These are phyloP conservation scores for Synanthedon myopaeformis DNA, from an alignment of 2,888 invertebrate genomes.

Conservation along the genomic window DNA sequence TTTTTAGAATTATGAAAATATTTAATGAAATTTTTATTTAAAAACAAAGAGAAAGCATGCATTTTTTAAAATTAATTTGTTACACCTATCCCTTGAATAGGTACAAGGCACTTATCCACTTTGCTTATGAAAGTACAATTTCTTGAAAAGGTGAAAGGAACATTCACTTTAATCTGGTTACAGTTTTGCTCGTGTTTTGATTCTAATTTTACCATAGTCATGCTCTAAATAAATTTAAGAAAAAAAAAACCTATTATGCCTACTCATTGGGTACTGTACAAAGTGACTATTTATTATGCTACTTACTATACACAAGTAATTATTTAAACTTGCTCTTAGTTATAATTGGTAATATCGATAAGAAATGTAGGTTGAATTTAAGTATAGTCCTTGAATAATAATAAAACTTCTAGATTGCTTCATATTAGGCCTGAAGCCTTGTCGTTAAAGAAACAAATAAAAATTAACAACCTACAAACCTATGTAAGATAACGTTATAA, in stretches of 20 bases:
- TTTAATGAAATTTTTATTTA: too few species aligned
- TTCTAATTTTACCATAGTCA: background rate
- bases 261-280: background rate
- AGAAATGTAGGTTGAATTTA: background rate
- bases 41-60: too few species aligned
- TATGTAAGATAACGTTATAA: too few species aligned
- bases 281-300: background rate
- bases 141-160: constrained; percentile 45
- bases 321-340: background rate
- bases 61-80: background rate
- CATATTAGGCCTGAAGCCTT: too few species aligned
- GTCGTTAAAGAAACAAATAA: too few species aligned
- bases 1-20: too few species aligned
- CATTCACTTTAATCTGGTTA: constrained; percentile 39
- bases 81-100: background rate
- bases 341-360: background rate
- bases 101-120: too few species aligned
- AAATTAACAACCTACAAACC: too few species aligned
- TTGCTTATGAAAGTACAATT: constrained; percentile 17
- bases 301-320: background rate
- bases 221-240: background rate
- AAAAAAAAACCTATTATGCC: background rate
- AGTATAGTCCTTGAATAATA: background rate
- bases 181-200: constrained; percentile 4
- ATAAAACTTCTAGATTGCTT: background rate